Base-by-base conservation (phyloP, 2,888 invertebrate genomes). In the Scaptomyza reducta region DNA sequence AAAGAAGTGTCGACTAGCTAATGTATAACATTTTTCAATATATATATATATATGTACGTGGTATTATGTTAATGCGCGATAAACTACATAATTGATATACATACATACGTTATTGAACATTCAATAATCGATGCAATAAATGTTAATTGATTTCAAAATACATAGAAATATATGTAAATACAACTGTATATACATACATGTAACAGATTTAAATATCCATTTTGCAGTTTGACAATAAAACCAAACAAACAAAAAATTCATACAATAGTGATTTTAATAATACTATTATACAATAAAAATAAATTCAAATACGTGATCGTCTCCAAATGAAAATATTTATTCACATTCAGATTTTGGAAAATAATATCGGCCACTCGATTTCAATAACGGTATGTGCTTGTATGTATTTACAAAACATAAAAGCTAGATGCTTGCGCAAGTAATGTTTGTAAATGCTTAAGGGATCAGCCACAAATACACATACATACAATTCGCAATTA, bases 291-390 rank as follows among this genome's bases (percentile, higher is more conserved):
- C 14, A 38, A 38, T 38, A 3, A 14, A 38, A 35, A 38, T 3
- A 14, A 38, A 35, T n/a, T 22, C 3, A 22, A 22, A 22, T 22
- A 22, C 22, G 22, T 22, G 22, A 22, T 22, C 22, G 22, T 22
- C 3, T 22, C 22, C 11, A 6, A 18, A 31, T 35, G 3, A 0
- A 46, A 11, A 25, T 61, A 41, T 47, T 33, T 61, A 33, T 61
- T 47, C 27, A 18, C 18, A 42, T 61, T 61, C 27, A 62, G 61
- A 61, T 61, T 7, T 61, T 47, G 61, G 41, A n/a, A 40, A 41
- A 40, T 14, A 6, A 44, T 13, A 22, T 14, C 25, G 22, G n/a
- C n/a, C n/a, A 42, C 11, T 27, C n/a, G 13, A 6, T 7, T 41
- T 6, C 7, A 18, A 38, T 11, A 44, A 44, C 18, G 13, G 6